phyloP scores from a whole-genome alignment of 2,888 invertebrate genomes.

The Neoitamus cyanurus region DNA sequence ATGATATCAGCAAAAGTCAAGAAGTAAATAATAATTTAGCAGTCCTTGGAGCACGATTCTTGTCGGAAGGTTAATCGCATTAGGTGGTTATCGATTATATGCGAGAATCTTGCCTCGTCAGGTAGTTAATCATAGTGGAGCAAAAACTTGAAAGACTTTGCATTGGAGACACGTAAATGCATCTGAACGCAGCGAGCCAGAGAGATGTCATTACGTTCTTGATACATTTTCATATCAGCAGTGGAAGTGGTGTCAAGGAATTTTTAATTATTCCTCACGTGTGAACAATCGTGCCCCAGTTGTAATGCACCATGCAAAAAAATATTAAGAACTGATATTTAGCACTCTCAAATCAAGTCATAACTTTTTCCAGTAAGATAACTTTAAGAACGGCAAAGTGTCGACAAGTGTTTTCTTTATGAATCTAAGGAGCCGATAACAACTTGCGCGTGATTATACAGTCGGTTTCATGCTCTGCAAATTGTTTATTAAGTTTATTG shows the following conservation, averaged over 20 bases:
- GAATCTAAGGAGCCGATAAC: background rate
- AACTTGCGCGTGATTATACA: background rate
- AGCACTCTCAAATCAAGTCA: background rate
- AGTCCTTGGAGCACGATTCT: background rate
- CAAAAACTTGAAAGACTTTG: background rate
- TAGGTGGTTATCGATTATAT: background rate
- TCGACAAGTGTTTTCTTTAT: background rate
- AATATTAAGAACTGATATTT: background rate
- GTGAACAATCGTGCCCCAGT: background rate
- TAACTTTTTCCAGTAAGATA: background rate
- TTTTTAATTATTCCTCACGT: background rate
- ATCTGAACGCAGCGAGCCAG: background rate
- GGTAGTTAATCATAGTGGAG: background rate
- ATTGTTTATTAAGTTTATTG: background rate
- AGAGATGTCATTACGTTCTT: background rate
- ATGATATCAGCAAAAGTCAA: background rate
- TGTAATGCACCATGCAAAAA: background rate
- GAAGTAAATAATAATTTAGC: background rate
- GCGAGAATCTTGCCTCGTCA: background rate
- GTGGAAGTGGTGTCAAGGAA: background rate
- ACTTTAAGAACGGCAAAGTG: background rate
- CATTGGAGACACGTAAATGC: background rate
- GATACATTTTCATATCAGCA: background rate
- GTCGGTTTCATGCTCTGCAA: background rate
- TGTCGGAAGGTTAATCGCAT: background rate